Base-by-base conservation (phyloP, 2,888 invertebrate genomes). In the Agrochola circellaris region DNA sequence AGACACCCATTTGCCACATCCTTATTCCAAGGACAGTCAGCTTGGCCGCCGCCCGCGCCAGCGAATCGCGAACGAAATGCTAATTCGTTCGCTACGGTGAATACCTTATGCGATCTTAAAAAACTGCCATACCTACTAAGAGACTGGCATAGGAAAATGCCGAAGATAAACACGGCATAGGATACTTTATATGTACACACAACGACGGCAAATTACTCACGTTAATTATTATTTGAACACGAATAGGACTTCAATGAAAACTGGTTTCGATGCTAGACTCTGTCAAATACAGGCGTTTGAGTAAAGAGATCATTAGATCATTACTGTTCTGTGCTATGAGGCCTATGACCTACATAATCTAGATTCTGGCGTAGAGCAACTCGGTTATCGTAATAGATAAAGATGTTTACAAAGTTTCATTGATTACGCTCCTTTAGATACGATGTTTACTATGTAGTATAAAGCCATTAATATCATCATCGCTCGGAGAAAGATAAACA, bases 21-120 rank as follows among this genome's bases (percentile, higher is more conserved):
- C 96, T 95, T 94, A 95, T 95, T 94, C 94, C 96, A 96, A 96
- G 96, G 96, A 95, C 96, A 92, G 88, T 84, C 91, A 89, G 87
- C 83, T 89, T 86, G 91, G 84, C n/a, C 70, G 81, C 73, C 79
- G 85, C 73, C 75, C 81, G 85, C 88, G 90, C 88, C 90, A 90
- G 89, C 92, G 92, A 92, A 92, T 94, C 93, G 93, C 92, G 93
- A 92, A 93, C 93, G 90, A 94, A 95, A 96, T 96, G 96, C 93
- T 95, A 96, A 95, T 96, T 94, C 92, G 92, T 91, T 91, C 87
- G 92, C 93, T 93, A 93, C 93, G 90, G 91, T 94, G 96, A 96
- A 95, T 96, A 95, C 93, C 92, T 93, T 95, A 95, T 95, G 92
- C 84, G 93, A 90, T 91, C 90, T 92, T 91, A 90, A 92, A 94